Percentiles rank a stretch among this genome's conserved stretches.
phyloP scores from a whole-genome alignment of 2,113 vertebrate species.

The Crypturellus undulatus region DNA sequence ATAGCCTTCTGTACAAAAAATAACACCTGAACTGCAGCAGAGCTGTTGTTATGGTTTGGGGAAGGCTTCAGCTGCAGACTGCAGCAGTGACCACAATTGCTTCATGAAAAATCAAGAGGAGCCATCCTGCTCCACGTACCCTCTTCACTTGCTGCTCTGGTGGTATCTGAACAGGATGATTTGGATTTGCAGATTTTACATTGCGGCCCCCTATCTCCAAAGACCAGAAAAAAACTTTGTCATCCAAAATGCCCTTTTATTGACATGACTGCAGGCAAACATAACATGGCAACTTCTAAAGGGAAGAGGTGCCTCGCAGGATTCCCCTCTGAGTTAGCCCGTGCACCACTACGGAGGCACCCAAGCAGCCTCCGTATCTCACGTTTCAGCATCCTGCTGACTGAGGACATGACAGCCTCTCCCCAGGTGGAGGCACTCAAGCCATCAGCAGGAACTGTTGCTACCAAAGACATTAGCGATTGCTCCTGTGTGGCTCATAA shows the following conservation, averaged over 20 bases:
- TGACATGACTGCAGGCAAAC: background rate
- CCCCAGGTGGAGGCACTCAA: slow-evolving; percentile 2
- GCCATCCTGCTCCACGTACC: background rate
- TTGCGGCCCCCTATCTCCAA: background rate
- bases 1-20: background rate
- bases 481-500: slow-evolving; percentile 57
- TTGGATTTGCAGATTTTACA: background rate
- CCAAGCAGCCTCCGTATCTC: background rate
- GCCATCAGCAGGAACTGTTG: background rate
- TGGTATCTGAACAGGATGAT: background rate
- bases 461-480: slow-evolving; percentile 15
- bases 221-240: background rate
- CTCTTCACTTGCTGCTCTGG: background rate
- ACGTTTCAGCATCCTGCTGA: background rate
- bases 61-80: background rate
- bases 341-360: background rate
- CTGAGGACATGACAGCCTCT: background rate
- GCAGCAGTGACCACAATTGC: background rate
- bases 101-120: background rate
- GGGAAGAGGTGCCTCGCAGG: background rate
- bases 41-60: background rate
- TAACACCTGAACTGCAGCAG: background rate
- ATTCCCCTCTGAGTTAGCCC: background rate
- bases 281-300: background rate
- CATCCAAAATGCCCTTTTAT: background rate